phyloP scores from a whole-genome alignment of 2,797 vertebrate genomes.

The Pristis pectinata region DNA sequence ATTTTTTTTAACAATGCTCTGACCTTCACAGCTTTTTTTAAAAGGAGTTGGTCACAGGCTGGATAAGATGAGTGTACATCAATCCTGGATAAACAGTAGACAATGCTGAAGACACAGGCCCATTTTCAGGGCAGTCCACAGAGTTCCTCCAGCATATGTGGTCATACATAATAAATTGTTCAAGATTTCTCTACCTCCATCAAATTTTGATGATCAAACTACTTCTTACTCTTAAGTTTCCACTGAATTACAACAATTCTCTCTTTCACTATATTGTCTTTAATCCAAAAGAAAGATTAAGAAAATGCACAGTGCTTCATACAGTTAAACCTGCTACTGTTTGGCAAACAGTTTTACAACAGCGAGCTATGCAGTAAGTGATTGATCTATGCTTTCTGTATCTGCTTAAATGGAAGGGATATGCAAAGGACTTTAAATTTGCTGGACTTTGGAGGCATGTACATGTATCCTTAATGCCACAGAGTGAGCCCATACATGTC shows the following conservation, averaged over 20 bases:
- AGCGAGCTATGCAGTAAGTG: neutral
- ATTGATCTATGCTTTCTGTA: neutral
- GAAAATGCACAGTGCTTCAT: neutral
- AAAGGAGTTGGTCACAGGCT: neutral
- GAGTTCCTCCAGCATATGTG: no score
- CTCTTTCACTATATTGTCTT: neutral
- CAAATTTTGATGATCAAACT: neutral
- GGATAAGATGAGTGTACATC: neutral
- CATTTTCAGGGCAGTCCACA: neutral
- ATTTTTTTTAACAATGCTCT: neutral
- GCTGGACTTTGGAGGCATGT: no score
- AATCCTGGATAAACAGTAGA: neutral
- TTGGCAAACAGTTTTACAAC: neutral
- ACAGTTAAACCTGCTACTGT: neutral
- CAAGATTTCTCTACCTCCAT: neutral
- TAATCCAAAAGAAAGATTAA: neutral
- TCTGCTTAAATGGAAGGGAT: no score
- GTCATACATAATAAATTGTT: no score
- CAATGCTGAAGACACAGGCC: neutral
- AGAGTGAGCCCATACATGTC: no score
- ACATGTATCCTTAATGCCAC: no score
- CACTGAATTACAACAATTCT: neutral
- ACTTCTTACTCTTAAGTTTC: neutral
- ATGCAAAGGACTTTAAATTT: no score
- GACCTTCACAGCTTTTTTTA: neutral